Base-by-base conservation (phyloP, 2,113 vertebrate genomes). In the Glaucidium brasilianum region DNA sequence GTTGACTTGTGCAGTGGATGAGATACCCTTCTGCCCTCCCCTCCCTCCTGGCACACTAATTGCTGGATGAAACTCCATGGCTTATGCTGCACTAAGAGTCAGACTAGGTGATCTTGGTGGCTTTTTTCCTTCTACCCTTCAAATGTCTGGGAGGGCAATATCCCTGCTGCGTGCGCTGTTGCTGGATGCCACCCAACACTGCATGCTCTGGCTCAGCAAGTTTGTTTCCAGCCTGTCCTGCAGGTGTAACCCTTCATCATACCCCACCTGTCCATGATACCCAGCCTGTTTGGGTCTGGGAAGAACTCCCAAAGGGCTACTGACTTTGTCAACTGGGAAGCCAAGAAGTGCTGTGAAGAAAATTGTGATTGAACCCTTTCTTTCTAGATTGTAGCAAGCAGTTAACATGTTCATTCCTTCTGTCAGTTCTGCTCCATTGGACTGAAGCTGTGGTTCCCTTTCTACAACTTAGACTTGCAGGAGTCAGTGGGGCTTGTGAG, bases 331-430 rank as follows among this genome's bases (percentile, higher is more conserved):
- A 41, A 27, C 32, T 47, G 63, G 2, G 5, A 62, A 87, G 49
- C 53, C 23, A 60, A 37, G 68, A 77, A 52, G 20, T 64, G n/a
- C 18, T 39, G 22, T 55, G 23, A n/a, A 68, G 27, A 41, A 47
- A 80, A 52, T 32, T 37, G 64, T 0, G 0, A 0, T 15, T 74
- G 49, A 60, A 34, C 17, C 9, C 7, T 32, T 58, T 73, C 27
- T 62, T 13, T 59, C 29, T 52, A 50, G 26, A 29, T 17, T 27
- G 22, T 43, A 18, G 32, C 41, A 78, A 85, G 37, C 27, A 16
- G 34, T 73, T 64, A 34, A 34, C 3, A 1, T 1, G 0, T 47
- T 81, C 1, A 0, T 52, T 81, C 47, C 25, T 91, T 4, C 17
- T 69, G 55, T 37, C 10, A 9, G 1, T 73, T 73, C n/a, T 62